A percentile compares a stretch with the other conserved stretches of the same genome.
Evolutionary conservation across 2,113 vertebrate species (phyloP).

Genomic region (Romanogobio albipinnatus): DNA sequence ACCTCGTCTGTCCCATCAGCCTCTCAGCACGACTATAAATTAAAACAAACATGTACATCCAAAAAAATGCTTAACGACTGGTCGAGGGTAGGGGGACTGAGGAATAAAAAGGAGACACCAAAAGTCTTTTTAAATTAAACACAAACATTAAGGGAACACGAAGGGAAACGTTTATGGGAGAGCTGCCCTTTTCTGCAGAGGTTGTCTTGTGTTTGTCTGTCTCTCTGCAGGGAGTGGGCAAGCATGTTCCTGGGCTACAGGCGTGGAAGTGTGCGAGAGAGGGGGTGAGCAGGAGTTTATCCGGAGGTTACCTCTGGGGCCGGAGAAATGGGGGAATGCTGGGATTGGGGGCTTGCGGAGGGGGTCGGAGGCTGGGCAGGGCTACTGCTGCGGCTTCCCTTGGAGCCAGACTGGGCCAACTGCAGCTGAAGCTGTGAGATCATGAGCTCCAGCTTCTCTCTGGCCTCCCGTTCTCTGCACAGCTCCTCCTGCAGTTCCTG

Average conservation of each 20-base stretch:
- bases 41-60: conserved; percentile 69
- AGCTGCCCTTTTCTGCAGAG: conserved; percentile 54
- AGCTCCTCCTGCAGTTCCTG: conserved; percentile 94
- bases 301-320: conserved; percentile 54
- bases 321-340: conserved; percentile 65
- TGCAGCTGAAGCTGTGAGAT: conserved; percentile 91
- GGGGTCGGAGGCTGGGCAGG: conserved; percentile 7
- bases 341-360: conserved; percentile 67
- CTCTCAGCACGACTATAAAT: conserved; percentile 71
- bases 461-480: conserved; percentile 88
- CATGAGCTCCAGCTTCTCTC: conserved; percentile 90
- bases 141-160: not conserved
- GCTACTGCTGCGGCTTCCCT: conserved; percentile 56
- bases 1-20: conserved; percentile 64
- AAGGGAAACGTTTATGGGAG: conserved; percentile 3
- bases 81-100: conserved; percentile 48
- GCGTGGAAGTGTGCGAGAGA: conserved; percentile 52
- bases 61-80: conserved; percentile 71
- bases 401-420: conserved; percentile 75
- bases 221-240: conserved; percentile 38
- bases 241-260: conserved; percentile 10
- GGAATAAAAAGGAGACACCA: not conserved
- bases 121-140: conserved; percentile 36
- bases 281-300: conserved; percentile 47
- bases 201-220: conserved; percentile 63